phyloP scores from a whole-genome alignment of 2,888 invertebrate species.

The Limnephilus marmoratus region DNA sequence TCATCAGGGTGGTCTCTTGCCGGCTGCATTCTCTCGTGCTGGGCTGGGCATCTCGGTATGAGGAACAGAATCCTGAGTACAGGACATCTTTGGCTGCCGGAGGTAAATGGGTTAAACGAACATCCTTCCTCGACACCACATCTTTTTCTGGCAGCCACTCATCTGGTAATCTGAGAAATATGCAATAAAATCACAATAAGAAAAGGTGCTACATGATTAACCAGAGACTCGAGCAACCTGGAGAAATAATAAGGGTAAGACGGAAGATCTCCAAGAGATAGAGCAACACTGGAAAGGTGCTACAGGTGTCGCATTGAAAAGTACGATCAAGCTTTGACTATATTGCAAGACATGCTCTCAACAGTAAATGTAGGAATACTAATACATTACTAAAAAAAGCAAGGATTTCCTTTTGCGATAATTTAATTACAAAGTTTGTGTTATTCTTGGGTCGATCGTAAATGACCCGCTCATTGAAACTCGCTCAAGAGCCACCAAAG shows the following conservation, averaged over 20 bases:
- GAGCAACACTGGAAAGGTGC: background rate
- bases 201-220: background rate
- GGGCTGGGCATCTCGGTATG: constrained; percentile 70
- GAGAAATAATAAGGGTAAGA: background rate
- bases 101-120: constrained; percentile 77
- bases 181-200: constrained; percentile 35
- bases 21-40: constrained; percentile 48
- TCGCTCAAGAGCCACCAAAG: too few species aligned
- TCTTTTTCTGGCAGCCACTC: constrained; percentile 90
- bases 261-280: background rate
- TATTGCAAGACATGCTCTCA: background rate
- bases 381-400: background rate
- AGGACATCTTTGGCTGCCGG: constrained; percentile 75
- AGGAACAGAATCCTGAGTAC: constrained; percentile 75
- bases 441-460: too few species aligned
- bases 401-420: too few species aligned
- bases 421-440: too few species aligned
- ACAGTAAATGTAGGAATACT: background rate
- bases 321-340: background rate
- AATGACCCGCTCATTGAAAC: too few species aligned
- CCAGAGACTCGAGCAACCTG: background rate
- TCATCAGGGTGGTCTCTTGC: constrained; percentile 65
- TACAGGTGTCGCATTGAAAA: background rate
- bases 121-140: constrained; percentile 79
- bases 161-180: constrained; percentile 85